Evolutionary conservation across 2,113 vertebrate genomes (phyloP).

Genomic region (Dipodomys merriami): DNA sequence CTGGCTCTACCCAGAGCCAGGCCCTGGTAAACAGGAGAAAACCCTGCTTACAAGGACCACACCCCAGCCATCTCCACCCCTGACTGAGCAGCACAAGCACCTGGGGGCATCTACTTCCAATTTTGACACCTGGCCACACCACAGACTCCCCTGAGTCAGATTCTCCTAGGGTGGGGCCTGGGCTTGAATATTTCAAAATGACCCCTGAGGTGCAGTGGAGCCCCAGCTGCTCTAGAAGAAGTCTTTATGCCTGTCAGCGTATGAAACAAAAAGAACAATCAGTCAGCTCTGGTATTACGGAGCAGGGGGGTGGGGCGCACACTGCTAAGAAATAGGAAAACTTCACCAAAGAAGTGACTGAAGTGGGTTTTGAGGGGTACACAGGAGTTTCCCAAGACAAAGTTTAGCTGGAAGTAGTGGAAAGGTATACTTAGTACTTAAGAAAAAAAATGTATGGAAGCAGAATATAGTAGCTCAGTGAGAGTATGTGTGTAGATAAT

Average conservation of each 20-base stretch:
- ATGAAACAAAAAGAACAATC: neutral
- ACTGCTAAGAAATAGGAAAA: neutral
- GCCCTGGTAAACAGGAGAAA: neutral
- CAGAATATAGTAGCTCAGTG: neutral
- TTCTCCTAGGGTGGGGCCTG: neutral
- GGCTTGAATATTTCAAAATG: neutral
- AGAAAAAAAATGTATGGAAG: neutral
- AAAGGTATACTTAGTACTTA: neutral
- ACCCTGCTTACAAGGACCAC: neutral
- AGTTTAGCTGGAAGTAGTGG: neutral
- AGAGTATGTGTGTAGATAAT: neutral
- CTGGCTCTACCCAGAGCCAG: neutral
- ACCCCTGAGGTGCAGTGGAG: neutral
- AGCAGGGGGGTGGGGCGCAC: too few species aligned
- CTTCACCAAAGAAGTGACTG: neutral
- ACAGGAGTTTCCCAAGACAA: conserved; percentile 22
- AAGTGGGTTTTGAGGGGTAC: neutral
- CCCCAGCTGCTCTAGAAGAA: neutral
- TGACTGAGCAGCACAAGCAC: neutral
- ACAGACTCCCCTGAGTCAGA: neutral
- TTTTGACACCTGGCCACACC: conserved; percentile 5
- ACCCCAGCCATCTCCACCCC: neutral
- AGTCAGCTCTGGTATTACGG: neutral
- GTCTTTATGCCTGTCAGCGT: neutral
- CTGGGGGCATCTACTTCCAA: neutral